Percentiles rank a stretch among this genome's conserved stretches.
Conservation (phyloP, 2,888 invertebrate genomes). For the Papilio demoleus region DNA sequence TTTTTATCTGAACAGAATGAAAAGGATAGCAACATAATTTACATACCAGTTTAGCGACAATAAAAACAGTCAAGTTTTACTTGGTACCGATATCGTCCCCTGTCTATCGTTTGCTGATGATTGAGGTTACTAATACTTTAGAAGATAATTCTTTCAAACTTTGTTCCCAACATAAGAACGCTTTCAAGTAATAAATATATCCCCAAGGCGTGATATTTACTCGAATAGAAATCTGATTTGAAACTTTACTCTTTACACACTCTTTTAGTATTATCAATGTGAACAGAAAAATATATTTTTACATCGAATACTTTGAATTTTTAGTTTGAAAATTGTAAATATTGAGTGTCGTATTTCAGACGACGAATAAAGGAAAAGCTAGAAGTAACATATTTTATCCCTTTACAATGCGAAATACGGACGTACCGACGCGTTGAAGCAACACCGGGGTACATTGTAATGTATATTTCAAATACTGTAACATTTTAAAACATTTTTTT, state of each 20-base stretch:
- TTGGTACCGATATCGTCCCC: slow-evolving; percentile 29
- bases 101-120: slow-evolving; percentile 42
- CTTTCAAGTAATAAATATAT: slow-evolving; percentile 44
- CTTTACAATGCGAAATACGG: slow-evolving; percentile 52
- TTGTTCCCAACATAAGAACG: slow-evolving; percentile 50
- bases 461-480: slow-evolving; percentile 41
- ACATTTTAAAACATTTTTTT: slow-evolving; percentile 7
- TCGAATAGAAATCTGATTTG: slow-evolving; percentile 4
- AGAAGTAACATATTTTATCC: slow-evolving; percentile 49
- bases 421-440: slow-evolving; percentile 47
- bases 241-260: slow-evolving; percentile 5
- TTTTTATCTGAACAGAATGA: no score
- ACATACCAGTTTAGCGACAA: not conserved
- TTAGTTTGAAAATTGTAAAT: not conserved
- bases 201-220: slow-evolving; percentile 41
- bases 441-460: slow-evolving; percentile 51
- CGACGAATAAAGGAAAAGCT: slow-evolving; percentile 29
- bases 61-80: slow-evolving; percentile 4
- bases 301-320: no score
- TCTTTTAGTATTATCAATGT: not conserved
- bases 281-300: not conserved
- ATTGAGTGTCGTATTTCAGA: not conserved
- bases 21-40: not conserved
- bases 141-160: slow-evolving; percentile 45
- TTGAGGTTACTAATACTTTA: slow-evolving; percentile 43